Percentiles rank a stretch among this genome's conserved stretches.
Evolutionary conservation across 2,888 invertebrate species (phyloP).

Genomic region (Drosophila seclusa): DNA sequence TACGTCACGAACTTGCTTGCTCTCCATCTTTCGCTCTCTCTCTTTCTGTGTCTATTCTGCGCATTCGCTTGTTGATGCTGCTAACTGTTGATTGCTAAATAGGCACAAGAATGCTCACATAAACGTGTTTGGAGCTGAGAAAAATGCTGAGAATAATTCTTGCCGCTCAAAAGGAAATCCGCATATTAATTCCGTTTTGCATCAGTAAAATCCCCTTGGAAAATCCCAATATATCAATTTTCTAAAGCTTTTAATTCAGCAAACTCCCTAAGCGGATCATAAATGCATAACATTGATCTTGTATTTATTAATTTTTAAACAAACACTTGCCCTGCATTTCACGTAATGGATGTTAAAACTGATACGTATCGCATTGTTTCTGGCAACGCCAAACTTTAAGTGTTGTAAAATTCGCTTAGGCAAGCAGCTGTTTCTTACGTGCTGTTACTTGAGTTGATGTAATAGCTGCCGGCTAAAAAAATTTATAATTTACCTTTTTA

Average conservation of each 20-base stretch:
- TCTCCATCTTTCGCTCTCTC: slow-evolving; percentile 4
- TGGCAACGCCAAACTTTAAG: slow-evolving; percentile 41
- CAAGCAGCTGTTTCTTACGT: slow-evolving; percentile 33
- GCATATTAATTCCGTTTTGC: slow-evolving; percentile 17
- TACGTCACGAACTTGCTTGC: slow-evolving; percentile 7
- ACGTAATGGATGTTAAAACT: slow-evolving; percentile 5
- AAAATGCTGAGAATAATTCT: background rate
- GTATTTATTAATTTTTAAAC: slow-evolving; percentile 1
- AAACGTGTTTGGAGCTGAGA: slow-evolving; percentile 4
- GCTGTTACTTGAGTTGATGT: slow-evolving; percentile 41
- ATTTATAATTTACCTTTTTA: background rate
- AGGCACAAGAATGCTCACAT: slow-evolving; percentile 20
- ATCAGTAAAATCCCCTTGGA: slow-evolving; percentile 13
- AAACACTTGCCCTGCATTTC: background rate
- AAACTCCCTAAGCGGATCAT: background rate
- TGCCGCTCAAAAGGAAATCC: slow-evolving; percentile 22
- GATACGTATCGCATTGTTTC: background rate
- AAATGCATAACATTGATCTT: background rate
- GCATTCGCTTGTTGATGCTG: slow-evolving; percentile 24
- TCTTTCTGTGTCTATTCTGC: background rate
- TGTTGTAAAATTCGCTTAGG: slow-evolving; percentile 15
- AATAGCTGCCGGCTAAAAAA: slow-evolving; percentile 37
- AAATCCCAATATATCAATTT: background rate
- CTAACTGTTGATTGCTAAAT: slow-evolving; percentile 44
- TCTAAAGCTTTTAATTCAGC: background rate